Base-by-base conservation (phyloP, 1,140 invertebrate genomes). In the Cydia splendana region DNA sequence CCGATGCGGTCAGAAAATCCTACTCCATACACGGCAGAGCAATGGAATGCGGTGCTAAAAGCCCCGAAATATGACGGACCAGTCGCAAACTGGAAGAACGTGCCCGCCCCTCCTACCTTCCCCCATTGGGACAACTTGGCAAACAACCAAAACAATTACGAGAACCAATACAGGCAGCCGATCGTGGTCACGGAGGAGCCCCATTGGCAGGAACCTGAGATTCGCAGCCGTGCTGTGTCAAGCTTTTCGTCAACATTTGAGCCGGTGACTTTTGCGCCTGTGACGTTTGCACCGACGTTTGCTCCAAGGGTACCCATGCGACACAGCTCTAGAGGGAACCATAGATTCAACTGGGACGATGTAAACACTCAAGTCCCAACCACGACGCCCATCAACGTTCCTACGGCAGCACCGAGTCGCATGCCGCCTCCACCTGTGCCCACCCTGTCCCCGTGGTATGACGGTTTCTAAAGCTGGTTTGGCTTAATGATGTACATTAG, bases 361-460 rank as follows among this genome's bases (percentile, higher is more conserved):
- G 62, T 75, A 5, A 62, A 48, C 57, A 42, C n/a, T 30, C 38
- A 65, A 75, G 18, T 24, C n/a, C 18, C 51, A 9, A 73, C 75
- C 4, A 13, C 75, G 57, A 48, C 18, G 15, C 9, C 67, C 5
- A 20, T 13, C 28, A 53, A 34, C 20, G 28, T n/a, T 24, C 65
- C 65, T 0, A 57, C 74, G 10, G 13, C 24, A 3, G 30, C 34
- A 0, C 9, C 45, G 12, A 73, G 12, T 9, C 13, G 20, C 4
- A 69, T 69, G 62, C 76, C 82, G 15, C 82, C 82, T 1, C 81
- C 83, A 42, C 69, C 85, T n/a, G 75, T 84, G 7, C 84, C 85
- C 45, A 87, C 87, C 5, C 65, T 88, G 34, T 81, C 84, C 3
- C 85, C 85, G 0, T 88, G 85, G 87, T 77, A 79, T 6, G 84